phyloP scores from a whole-genome alignment of 2,888 invertebrate species.

The Phaedon cochleariae region DNA sequence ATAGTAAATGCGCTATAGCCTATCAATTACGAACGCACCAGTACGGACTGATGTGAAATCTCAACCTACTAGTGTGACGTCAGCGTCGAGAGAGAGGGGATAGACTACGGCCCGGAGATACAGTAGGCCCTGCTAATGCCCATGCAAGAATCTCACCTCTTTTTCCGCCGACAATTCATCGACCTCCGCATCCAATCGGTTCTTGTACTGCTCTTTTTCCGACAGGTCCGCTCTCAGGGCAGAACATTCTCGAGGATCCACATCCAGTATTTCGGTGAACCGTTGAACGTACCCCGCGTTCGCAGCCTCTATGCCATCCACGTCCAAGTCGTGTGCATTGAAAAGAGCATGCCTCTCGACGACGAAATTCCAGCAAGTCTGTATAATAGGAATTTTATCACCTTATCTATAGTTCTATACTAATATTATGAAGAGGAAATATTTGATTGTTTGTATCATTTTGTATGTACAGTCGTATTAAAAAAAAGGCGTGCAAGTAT shows the following conservation, averaged over 20 bases:
- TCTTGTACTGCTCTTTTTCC: constrained; percentile 11
- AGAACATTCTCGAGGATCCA: constrained; percentile 8
- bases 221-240: neutral
- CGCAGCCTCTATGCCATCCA: neutral
- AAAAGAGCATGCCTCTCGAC: constrained; percentile 3
- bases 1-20: no score
- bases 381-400: neutral
- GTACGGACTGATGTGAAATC: no score
- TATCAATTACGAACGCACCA: no score
- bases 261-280: constrained; percentile 14
- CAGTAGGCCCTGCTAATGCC: no score
- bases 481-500: no score
- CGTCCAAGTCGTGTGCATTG: neutral
- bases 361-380: constrained; percentile 9
- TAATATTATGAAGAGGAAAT: no score
- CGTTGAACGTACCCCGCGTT: neutral
- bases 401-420: no score
- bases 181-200: constrained; percentile 10
- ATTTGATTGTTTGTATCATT: no score
- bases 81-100: no score
- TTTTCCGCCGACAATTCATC: constrained; percentile 14
- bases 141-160: constrained; percentile 4
- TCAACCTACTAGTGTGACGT: no score
- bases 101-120: no score
- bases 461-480: no score